phyloP scores from a whole-genome alignment of 2,888 invertebrate genomes.

The Heterodera filipjevi region DNA sequence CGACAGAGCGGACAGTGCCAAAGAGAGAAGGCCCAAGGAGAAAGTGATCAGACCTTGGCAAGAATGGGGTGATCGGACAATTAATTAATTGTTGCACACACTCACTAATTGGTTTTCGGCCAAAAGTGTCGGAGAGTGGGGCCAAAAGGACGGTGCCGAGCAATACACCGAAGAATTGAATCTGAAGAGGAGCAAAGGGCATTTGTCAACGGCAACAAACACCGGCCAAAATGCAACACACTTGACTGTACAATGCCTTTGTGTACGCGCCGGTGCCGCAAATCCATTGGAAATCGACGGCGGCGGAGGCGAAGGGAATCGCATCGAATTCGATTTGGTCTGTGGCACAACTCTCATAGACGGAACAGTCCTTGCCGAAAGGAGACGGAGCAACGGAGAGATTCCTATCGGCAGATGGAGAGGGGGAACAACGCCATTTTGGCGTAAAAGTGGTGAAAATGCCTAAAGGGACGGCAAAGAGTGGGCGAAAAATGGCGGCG shows the following conservation, averaged over 20 bases:
- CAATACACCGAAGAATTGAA: constrained; percentile 47
- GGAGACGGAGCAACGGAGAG: constrained; percentile 40
- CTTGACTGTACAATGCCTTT: constrained; percentile 41
- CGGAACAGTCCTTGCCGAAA: constrained; percentile 51
- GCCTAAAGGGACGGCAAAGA: neutral
- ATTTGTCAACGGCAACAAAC: neutral
- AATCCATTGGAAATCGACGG: constrained; percentile 58
- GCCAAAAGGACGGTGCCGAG: constrained; percentile 56
- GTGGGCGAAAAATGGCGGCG: neutral
- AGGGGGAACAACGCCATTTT: constrained; percentile 27
- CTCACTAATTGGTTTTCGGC: constrained; percentile 28
- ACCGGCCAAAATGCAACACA: neutral
- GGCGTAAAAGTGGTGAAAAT: constrained; percentile 33
- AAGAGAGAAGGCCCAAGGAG: constrained; percentile 2
- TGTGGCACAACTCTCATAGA: constrained; percentile 46
- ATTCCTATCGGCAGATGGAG: neutral
- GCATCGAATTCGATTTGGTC: constrained; percentile 52
- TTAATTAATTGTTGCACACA: neutral
- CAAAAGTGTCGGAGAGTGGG: constrained; percentile 40
- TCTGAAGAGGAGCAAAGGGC: constrained; percentile 43
- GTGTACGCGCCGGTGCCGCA: constrained; percentile 53
- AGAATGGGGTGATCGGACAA: neutral
- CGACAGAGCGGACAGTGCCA: constrained; percentile 21
- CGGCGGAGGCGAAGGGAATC: constrained; percentile 57
- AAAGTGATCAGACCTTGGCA: constrained; percentile 6